Conservation (phyloP, 2,888 invertebrate species). For the Bugulina stolonifera region DNA sequence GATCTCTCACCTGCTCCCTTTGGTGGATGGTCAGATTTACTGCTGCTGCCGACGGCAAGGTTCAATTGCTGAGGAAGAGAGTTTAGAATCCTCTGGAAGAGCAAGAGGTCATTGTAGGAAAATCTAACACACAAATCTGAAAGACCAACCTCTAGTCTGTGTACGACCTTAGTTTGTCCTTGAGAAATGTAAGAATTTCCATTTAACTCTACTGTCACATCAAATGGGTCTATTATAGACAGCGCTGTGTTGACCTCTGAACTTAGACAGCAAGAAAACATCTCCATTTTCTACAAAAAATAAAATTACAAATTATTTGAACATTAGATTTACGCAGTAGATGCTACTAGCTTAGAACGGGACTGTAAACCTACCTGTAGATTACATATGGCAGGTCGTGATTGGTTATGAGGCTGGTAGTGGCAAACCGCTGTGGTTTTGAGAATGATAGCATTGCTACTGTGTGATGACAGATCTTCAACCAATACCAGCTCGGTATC, state of each 20-base stretch:
- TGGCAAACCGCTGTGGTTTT: slow-evolving; percentile 81
- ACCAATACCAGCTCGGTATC: slow-evolving; percentile 92
- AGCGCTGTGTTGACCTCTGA: slow-evolving; percentile 87
- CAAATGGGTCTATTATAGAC: slow-evolving; percentile 88
- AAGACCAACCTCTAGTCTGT: slow-evolving; percentile 43
- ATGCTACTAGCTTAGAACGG: too few species aligned
- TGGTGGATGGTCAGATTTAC: too few species aligned
- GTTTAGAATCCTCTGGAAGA: slow-evolving; percentile 81
- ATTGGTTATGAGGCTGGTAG: slow-evolving; percentile 65
- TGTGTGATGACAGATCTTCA: slow-evolving; percentile 78
- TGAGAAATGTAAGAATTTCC: slow-evolving; percentile 34
- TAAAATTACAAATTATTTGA: too few species aligned
- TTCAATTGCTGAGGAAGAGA: slow-evolving; percentile 74
- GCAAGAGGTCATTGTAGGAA: slow-evolving; percentile 86
- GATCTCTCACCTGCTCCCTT: too few species aligned
- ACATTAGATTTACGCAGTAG: too few species aligned
- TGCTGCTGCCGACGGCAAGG: too few species aligned
- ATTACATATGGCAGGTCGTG: slow-evolving; percentile 59
- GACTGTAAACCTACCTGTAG: slow-evolving; percentile 7
- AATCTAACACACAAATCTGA: slow-evolving; percentile 71
- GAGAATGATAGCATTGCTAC: slow-evolving; percentile 88
- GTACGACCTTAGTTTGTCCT: slow-evolving; percentile 31
- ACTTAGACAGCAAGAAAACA: slow-evolving; percentile 85
- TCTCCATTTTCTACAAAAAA: slow-evolving; percentile 61
- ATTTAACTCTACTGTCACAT: slow-evolving; percentile 56